These are phyloP conservation scores for Piprites chloris DNA, from an alignment of 2,113 vertebrate genomes.

Conservation along the genomic window DNA sequence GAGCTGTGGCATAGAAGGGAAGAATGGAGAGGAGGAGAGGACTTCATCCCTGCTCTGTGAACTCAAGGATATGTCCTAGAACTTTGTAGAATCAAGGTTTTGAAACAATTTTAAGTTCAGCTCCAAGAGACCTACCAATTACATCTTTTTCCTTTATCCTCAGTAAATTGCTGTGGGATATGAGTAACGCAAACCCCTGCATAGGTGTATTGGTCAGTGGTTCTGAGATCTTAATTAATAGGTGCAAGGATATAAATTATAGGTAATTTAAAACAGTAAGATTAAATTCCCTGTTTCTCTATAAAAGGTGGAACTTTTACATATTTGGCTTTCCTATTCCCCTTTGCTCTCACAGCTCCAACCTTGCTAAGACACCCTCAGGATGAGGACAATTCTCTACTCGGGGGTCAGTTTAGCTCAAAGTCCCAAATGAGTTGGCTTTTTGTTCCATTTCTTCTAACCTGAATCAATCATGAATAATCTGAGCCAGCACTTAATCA, in stretches of 20 bases:
- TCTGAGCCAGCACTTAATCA: conserved; percentile 14
- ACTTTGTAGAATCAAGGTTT: neutral
- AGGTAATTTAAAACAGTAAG: neutral
- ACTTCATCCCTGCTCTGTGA: neutral
- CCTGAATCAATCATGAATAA: neutral
- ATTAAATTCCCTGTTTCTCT: neutral
- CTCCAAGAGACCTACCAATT: neutral
- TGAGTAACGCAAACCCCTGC: neutral
- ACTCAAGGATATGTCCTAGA: neutral
- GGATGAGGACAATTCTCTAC: neutral
- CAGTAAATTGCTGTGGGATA: neutral
- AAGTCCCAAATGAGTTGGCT: neutral
- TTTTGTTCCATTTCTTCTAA: conserved; percentile 25
- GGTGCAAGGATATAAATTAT: neutral
- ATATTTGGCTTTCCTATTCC: neutral
- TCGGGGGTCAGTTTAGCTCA: neutral
- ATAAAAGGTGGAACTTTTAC: neutral
- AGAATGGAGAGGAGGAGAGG: neutral
- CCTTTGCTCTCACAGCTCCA: neutral
- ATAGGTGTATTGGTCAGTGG: neutral
- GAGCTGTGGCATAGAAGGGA: neutral
- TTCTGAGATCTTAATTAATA: neutral
- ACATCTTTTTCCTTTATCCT: neutral
- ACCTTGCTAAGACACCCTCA: neutral
- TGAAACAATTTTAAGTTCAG: neutral